Evolutionary conservation across 2,888 invertebrate species (phyloP), one percentile per base, ranked within the genome.

Genomic region (Drosophila koepferae): DNA sequence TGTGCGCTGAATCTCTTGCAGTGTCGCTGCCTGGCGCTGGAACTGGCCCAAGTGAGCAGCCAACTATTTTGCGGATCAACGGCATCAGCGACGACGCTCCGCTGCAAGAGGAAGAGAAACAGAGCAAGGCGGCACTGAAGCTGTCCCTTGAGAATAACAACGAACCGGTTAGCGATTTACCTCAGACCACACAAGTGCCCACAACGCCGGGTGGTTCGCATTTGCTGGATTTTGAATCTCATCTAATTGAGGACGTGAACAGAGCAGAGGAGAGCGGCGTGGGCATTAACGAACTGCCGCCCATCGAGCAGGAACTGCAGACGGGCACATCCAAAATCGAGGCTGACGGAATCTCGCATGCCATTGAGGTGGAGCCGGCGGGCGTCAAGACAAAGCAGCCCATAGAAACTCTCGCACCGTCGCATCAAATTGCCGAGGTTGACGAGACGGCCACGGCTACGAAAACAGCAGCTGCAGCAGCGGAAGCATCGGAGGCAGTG

Each of bases 11-110:
- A 14, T 34, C 40, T 51, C n/a, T 88, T 85, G 23, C 74, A 93
- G 93, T 93, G 91, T 93, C 93, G 88, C 91, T 93, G 87, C 93
- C 93, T 84, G 93, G 93, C 82, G 92, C 92, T 88, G 91, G 91
- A 90, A 90, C 88, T 78, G 89, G 85, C 67, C 65, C 85, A 71
- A 80, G 76, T 69, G 91, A 92, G 77, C 92, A 92, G 81, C 91
- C 91, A 78, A 91, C 92, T 49, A 92, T 93, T 85, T 82, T 93
- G 79, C 89, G 92, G 84, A 91, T 93, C 87, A 93, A 92, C 81
- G 86, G 91, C 82, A 69, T 86, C 49, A 67, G 70, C 67, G 80
- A 80, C 65, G 84, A 84, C 41, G 48, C 80, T 31, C 74, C 72
- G 63, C 68, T 77, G 58, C 74, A 62, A 43, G 71, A 74, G 49